These are phyloP conservation scores for Petroica traversi DNA, from an alignment of 2,113 vertebrate genomes.

Conservation along the genomic window DNA sequence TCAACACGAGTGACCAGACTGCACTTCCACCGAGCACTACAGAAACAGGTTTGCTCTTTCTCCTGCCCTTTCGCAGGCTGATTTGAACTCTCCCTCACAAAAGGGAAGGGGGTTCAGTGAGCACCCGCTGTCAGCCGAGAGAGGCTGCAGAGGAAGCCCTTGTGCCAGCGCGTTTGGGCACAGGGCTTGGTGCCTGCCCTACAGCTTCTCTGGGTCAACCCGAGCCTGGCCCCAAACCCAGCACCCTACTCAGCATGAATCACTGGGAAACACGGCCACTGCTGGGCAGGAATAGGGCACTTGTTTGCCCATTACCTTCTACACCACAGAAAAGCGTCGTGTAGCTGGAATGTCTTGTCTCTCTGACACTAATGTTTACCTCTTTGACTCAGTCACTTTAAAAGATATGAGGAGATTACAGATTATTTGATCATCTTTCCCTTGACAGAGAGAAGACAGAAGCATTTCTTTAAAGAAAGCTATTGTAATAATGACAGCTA, in stretches of 20 bases:
- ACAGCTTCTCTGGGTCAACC: accelerated
- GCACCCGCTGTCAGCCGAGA: background rate
- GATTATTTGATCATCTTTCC: background rate
- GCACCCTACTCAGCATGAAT: background rate
- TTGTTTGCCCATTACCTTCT: background rate
- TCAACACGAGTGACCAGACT: accelerated
- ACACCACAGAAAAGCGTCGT: background rate
- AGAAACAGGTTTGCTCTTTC: background rate
- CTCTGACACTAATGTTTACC: background rate
- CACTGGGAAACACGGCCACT: background rate
- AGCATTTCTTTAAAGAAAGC: background rate
- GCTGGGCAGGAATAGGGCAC: background rate
- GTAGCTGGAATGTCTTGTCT: background rate
- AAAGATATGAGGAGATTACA: background rate
- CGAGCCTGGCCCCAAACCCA: background rate
- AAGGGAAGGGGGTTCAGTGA: accelerated
- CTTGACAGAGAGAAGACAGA: background rate
- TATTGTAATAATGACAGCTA: background rate
- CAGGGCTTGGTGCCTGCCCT: background rate
- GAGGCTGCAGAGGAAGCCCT: background rate
- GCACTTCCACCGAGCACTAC: accelerated
- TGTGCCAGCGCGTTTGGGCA: background rate
- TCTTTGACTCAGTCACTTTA: background rate
- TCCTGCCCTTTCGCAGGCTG: background rate
- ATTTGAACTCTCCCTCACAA: background rate